A percentile compares a stretch with the other conserved stretches of the same genome.
These are phyloP conservation scores for Amiota communis DNA, from an alignment of 2,888 invertebrate species.

Conservation along the genomic window DNA sequence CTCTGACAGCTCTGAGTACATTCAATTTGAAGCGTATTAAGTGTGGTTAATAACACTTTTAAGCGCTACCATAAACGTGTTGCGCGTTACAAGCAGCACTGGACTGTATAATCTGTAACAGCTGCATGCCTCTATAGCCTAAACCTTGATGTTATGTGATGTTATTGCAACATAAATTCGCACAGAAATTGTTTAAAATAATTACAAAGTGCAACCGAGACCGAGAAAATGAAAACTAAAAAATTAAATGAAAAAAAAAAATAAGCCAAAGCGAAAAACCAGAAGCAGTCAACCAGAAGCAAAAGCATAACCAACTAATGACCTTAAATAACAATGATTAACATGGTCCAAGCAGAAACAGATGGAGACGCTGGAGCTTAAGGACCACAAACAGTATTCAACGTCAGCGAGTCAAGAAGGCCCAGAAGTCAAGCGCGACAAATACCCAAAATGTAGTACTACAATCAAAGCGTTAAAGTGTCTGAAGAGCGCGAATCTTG, in stretches of 20 bases:
- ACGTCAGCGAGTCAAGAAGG: neutral
- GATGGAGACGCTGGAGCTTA: neutral
- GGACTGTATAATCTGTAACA: slow-evolving; percentile 17
- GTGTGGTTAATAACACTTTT: slow-evolving; percentile 21
- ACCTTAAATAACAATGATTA: slow-evolving; percentile 63
- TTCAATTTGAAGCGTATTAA: slow-evolving; percentile 13
- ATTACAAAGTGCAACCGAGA: neutral
- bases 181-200: slow-evolving; percentile 9
- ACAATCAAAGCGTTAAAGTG: slow-evolving; percentile 21
- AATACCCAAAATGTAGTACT: slow-evolving; percentile 30
- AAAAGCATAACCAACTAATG: slow-evolving; percentile 5
- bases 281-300: slow-evolving; percentile 6
- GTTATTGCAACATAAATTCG: slow-evolving; percentile 8
- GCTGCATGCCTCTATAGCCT: slow-evolving; percentile 5
- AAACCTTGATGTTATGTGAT: neutral
- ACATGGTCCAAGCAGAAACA: slow-evolving; percentile 22
- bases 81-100: neutral
- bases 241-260: neutral
- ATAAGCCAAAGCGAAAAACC: neutral
- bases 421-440: slow-evolving; percentile 35
- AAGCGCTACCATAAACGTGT: neutral
- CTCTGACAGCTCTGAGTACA: neutral
- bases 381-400: neutral
- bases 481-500: neutral
- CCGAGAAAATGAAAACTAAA: neutral